Percentiles rank a stretch among this genome's conserved stretches.
Conservation (phyloP, 2,888 invertebrate species). For the Dysmachus trigonus region DNA sequence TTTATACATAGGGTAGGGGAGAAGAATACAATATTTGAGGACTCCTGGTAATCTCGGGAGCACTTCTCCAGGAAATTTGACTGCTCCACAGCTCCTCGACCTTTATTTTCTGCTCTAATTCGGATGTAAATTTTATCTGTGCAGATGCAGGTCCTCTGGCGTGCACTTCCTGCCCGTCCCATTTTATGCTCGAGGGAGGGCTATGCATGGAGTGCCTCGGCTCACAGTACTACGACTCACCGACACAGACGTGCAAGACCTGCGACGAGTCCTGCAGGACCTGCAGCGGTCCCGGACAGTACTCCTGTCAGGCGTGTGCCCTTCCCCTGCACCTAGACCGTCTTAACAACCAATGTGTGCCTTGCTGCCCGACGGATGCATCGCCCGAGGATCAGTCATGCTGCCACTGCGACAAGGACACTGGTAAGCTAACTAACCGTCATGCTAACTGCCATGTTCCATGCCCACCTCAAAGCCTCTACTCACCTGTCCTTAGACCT, state of each 20-base stretch:
- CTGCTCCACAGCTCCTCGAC: not conserved
- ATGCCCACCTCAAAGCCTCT: not conserved
- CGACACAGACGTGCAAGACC: conserved; percentile 73
- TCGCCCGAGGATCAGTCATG: conserved; percentile 67
- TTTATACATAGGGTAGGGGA: not conserved
- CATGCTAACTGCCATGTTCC: not conserved
- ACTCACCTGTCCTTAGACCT: no score
- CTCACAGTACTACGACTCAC: conserved; percentile 76
- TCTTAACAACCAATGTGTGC: conserved; percentile 79
- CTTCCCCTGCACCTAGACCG: conserved; percentile 74
- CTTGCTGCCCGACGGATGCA: conserved; percentile 72
- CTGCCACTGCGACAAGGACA: conserved; percentile 76
- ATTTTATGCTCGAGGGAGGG: conserved; percentile 77
- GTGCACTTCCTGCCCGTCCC: conserved; percentile 77
- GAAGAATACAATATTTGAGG: not conserved
- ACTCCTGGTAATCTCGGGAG: not conserved
- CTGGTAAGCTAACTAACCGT: conserved; percentile 65
- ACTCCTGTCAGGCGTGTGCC: conserved; percentile 74
- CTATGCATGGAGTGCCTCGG: conserved; percentile 80
- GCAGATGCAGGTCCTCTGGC: conserved; percentile 76
- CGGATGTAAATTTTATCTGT: conserved; percentile 23
- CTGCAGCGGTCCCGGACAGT: conserved; percentile 75
- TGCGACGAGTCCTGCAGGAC: conserved; percentile 75
- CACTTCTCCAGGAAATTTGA: not conserved
- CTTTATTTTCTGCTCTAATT: conserved; percentile 26